Percentiles rank a stretch among this genome's conserved stretches.
These are phyloP conservation scores for Dryobates pubescens DNA, from an alignment of 2,797 vertebrate genomes.

Conservation along the genomic window DNA sequence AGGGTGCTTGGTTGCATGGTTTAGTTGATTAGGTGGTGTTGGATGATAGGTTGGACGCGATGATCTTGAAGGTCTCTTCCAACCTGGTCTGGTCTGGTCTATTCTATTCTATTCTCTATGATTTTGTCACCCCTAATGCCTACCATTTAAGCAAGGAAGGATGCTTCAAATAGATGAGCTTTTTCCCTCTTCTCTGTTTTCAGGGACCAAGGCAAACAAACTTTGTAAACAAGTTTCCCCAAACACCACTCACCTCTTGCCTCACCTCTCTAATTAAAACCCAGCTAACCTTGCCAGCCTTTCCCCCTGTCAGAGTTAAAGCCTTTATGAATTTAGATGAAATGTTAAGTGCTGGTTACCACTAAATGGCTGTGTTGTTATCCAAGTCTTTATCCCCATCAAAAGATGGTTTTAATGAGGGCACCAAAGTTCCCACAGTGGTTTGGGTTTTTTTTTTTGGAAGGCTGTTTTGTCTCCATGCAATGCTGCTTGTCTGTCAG, in stretches of 20 bases:
- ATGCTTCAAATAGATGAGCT: neutral
- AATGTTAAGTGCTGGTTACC: neutral
- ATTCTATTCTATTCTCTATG: too few species aligned
- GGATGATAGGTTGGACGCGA: too few species aligned
- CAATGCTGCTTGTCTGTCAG: neutral
- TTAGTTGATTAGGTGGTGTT: too few species aligned
- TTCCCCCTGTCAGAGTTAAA: conserved; percentile 47
- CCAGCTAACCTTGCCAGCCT: conserved; percentile 3
- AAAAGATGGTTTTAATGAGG: conserved; percentile 13
- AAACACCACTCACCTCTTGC: conserved; percentile 22
- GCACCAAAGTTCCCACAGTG: conserved; percentile 15
- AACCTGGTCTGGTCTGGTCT: too few species aligned
- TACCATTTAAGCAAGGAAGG: neutral
- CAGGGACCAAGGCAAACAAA: neutral
- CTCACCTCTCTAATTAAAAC: conserved; percentile 33
- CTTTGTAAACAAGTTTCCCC: neutral
- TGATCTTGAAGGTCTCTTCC: too few species aligned
- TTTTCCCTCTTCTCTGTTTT: neutral
- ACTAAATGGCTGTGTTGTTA: conserved; percentile 13
- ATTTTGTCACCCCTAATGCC: neutral
- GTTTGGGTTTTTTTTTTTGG: neutral
- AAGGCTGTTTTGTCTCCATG: neutral
- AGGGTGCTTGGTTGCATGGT: too few species aligned
- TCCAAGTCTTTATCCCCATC: neutral
- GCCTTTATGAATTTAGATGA: conserved; percentile 34